Percentiles rank a stretch among this genome's conserved stretches.
Evolutionary conservation across 2,888 invertebrate species (phyloP).

Genomic region (Diaphora mendica): DNA sequence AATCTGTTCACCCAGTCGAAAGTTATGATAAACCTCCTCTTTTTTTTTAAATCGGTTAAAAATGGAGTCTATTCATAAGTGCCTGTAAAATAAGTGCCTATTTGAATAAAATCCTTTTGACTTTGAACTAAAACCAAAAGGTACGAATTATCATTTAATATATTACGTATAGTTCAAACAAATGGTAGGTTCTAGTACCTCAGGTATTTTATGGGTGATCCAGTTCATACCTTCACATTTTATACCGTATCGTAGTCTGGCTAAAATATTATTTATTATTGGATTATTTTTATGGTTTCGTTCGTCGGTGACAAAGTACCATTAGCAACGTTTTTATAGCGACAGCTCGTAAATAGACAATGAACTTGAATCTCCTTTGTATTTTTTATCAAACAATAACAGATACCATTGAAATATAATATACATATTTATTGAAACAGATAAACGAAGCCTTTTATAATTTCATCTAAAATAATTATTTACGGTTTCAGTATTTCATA

Average conservation of each 20-base stretch:
- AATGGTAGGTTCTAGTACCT: background rate
- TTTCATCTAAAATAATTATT: background rate
- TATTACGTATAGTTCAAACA: background rate
- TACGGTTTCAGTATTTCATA: background rate
- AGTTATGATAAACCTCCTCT: too few relatives aligned
- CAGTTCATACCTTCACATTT: constrained; percentile 28
- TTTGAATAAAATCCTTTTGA: too few relatives aligned
- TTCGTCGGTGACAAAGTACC: constrained; percentile 14
- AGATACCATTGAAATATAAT: background rate
- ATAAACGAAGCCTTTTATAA: background rate
- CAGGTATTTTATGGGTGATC: constrained; percentile 10
- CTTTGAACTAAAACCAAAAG: too few relatives aligned
- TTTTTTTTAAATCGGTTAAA: too few relatives aligned
- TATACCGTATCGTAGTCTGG: constrained; percentile 27
- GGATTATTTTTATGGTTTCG: constrained; percentile 33
- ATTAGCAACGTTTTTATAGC: constrained; percentile 12
- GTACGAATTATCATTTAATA: too few relatives aligned
- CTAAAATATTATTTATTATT: constrained; percentile 49
- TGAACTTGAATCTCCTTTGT: constrained; percentile 3
- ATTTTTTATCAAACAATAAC: background rate
- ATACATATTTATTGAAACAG: background rate
- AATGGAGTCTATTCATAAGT: too few relatives aligned
- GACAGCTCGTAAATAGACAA: constrained; percentile 1
- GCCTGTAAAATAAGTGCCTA: too few relatives aligned
- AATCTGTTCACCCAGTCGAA: too few relatives aligned